These are phyloP conservation scores for Tor tambroides DNA, from an alignment of 2,113 vertebrate genomes.

Conservation along the genomic window DNA sequence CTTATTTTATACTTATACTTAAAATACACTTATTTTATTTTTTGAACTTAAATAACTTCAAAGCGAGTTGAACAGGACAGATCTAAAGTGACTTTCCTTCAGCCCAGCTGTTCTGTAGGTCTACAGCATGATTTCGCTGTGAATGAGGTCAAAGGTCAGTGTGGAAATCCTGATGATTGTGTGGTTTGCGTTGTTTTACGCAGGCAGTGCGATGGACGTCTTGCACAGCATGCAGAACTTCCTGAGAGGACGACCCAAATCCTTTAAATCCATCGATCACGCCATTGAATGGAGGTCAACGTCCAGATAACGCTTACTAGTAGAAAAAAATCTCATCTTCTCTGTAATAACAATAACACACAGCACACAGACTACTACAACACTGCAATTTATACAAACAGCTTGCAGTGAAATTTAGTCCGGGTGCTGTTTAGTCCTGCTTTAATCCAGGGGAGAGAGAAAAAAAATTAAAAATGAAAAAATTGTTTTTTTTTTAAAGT, in stretches of 20 bases:
- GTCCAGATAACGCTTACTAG: neutral
- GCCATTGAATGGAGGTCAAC: slow-evolving; percentile 75
- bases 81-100: no score
- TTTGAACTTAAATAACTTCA: no score
- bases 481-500: no score
- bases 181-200: neutral
- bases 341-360: neutral
- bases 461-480: no score
- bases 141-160: neutral
- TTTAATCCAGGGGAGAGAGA: no score
- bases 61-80: no score
- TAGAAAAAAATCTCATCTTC: neutral
- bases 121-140: neutral
- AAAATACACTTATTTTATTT: no score
- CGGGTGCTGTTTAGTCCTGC: no score
- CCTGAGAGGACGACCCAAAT: slow-evolving; percentile 71
- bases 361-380: neutral
- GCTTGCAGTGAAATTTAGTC: no score
- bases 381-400: no score
- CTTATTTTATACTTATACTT: no score
- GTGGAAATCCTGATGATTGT: neutral
- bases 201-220: slow-evolving; percentile 72
- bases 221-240: slow-evolving; percentile 76
- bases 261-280: slow-evolving; percentile 74
- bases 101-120: no score